Evolutionary conservation across 2,797 vertebrate genomes (phyloP), one percentile per base, ranked within the genome.

Genomic region (Dipus sagitta): DNA sequence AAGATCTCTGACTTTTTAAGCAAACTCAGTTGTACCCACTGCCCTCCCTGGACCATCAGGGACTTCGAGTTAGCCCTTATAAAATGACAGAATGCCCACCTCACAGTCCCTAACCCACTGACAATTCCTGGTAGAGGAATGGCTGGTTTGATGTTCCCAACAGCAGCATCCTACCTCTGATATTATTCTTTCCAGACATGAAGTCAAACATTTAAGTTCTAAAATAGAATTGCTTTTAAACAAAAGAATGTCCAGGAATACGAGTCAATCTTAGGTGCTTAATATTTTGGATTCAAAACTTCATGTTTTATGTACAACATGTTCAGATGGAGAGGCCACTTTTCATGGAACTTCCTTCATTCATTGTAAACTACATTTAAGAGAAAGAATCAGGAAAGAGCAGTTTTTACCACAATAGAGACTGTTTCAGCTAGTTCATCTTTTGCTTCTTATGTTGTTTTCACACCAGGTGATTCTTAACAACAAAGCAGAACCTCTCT

Each of bases 381-480:
- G 12, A 78, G 85, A 65, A 60, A 84, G 38, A 26, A 85, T 84
- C 64, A 68, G 52, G 7, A 34, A 60, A 86, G 52, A 17, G 47
- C n/a, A 71, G 82, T 74, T 90, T 88, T 76, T 68, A 76, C 24
- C 88, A 52, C 1, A 58, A 81, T 84, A 78, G 13, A 3, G 0
- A n/a, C 64, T 72, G 34, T 64, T 91, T 92, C 23, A 89, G 23
- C 20, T 58, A 70, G 14, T 65, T 38, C 23, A 71, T 52, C 30
- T 72, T 92, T 77, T 54, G 30, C 60, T 28, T 92, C 54, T 91
- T 42, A 67, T 1, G 74, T 60, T 86, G 23, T 91, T 93, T 20
- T 32, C 85, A 68, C 6, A 71, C 52, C 85, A 87, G 75, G 74
- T 9, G 80, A 21, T 71, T 71, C 30, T 75, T 32, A 89, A 71